These are phyloP conservation scores for Muscicapa striata DNA, from an alignment of 2,797 vertebrate species.

Conservation along the genomic window DNA sequence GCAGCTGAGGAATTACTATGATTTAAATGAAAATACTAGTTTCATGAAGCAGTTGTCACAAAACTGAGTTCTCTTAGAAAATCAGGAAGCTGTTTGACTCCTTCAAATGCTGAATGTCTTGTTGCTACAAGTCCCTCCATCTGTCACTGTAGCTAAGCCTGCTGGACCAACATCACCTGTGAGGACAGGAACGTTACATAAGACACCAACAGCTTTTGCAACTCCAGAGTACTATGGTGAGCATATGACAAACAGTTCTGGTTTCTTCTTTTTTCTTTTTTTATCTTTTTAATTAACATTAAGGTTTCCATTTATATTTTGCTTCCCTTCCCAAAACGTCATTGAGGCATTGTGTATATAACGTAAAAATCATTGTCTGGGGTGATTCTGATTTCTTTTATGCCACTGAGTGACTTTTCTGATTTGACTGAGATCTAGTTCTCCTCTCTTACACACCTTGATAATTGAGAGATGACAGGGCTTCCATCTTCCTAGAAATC, in stretches of 20 bases:
- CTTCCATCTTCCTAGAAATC: background rate
- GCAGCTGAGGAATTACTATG: background rate
- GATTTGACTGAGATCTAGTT: background rate
- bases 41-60: background rate
- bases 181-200: conserved; percentile 58
- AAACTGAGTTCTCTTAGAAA: background rate
- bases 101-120: conserved; percentile 36
- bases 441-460: background rate
- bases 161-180: conserved; percentile 53
- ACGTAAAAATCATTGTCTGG: background rate
- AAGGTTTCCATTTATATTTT: background rate
- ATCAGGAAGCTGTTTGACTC: conserved; percentile 3
- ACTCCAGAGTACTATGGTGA: conserved; percentile 77
- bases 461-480: background rate
- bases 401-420: background rate
- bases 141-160: conserved; percentile 39
- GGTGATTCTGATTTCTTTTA: background rate
- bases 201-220: conserved; percentile 74
- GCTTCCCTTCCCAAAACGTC: background rate
- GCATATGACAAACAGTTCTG: background rate
- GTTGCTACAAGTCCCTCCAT: conserved; percentile 37
- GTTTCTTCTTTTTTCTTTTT: background rate
- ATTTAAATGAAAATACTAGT: background rate
- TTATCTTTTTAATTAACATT: background rate
- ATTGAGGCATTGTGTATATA: background rate